Conservation (phyloP, 2,113 vertebrate species). For the Dendropsophus ebraccatus region DNA sequence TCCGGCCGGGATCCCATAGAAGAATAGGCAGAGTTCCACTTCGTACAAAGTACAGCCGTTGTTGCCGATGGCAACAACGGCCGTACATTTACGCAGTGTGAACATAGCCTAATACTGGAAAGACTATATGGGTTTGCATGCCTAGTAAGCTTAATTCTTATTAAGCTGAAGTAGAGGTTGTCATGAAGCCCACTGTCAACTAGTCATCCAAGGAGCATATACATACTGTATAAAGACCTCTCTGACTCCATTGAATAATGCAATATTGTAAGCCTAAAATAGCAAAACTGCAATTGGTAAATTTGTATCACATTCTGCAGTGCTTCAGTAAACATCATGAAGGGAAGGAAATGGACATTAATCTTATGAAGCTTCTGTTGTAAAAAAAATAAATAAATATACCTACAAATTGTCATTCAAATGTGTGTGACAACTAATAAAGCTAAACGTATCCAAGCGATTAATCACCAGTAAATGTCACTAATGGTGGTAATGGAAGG, state of each 20-base stretch:
- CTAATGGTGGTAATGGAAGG: background rate
- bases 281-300: background rate
- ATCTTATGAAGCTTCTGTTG: constrained; percentile 22
- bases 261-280: background rate
- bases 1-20: no score
- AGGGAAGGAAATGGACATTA: background rate
- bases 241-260: background rate
- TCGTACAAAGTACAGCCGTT: no score
- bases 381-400: background rate
- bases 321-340: background rate
- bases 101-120: no score
- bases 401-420: constrained; percentile 12
- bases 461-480: constrained; percentile 49
- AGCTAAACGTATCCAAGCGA: constrained; percentile 14
- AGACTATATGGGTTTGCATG: no score
- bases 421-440: constrained; percentile 19
- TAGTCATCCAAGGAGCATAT: no score
- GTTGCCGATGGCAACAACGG: no score
- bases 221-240: background rate
- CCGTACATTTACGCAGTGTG: no score
- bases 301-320: background rate
- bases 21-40: no score
- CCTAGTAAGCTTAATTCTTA: no score
- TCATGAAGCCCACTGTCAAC: no score
- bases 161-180: no score